phyloP scores from a whole-genome alignment of 2,113 vertebrate species.

The Sphyrna mokarran region DNA sequence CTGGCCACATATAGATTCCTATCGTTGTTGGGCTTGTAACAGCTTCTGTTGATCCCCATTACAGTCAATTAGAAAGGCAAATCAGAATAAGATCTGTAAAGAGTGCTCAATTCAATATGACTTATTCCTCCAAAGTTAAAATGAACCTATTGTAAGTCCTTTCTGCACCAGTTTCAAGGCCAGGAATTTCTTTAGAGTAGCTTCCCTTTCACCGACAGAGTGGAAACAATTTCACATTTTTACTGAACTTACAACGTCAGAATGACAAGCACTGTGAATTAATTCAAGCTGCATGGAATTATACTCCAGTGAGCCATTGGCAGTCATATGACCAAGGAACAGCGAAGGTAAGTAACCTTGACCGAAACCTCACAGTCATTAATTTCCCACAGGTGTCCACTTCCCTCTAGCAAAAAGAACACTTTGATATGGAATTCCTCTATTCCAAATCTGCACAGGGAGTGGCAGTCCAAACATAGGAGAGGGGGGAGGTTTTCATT shows the following conservation, averaged over 20 bases:
- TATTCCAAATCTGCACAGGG: background rate
- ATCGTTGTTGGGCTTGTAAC: background rate
- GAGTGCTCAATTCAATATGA: background rate
- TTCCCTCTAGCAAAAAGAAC: background rate
- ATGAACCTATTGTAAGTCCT: background rate
- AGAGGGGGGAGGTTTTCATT: background rate
- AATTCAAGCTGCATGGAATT: background rate
- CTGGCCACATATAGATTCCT: background rate
- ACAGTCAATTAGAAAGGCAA: background rate
- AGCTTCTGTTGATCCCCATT: background rate
- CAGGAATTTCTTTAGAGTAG: background rate
- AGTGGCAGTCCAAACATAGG: background rate
- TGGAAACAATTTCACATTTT: background rate
- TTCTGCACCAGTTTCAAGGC: background rate
- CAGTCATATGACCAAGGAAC: background rate
- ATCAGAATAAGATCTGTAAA: background rate
- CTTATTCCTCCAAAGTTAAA: background rate
- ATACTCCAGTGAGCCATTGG: background rate
- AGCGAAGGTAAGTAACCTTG: background rate
- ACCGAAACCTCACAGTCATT: background rate
- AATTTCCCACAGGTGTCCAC: background rate
- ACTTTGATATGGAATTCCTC: background rate
- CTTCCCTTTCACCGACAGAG: background rate
- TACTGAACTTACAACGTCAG: background rate
- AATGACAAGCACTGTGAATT: background rate